Conservation (phyloP, 2,888 invertebrate species). For the Eupeodes latifasciatus region DNA sequence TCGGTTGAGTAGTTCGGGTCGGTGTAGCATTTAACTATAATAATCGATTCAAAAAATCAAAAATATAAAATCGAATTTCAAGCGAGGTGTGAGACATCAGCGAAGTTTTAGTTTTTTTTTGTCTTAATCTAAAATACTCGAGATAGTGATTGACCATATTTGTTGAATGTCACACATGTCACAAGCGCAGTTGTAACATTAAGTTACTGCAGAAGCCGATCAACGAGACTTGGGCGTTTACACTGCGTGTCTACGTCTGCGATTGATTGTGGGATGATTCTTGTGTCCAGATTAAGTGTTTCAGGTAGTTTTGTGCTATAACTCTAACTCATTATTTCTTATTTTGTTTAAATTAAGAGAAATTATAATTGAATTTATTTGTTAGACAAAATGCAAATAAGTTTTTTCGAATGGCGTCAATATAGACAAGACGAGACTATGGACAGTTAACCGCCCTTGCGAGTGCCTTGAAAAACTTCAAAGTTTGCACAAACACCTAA, state of each 20-base stretch:
- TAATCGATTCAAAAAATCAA: slow-evolving; percentile 20
- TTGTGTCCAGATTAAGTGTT: slow-evolving; percentile 69
- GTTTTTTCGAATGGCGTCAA: slow-evolving; percentile 39
- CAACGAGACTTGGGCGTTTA: slow-evolving; percentile 43
- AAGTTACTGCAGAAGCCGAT: no score
- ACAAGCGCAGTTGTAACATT: slow-evolving; percentile 43
- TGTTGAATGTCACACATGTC: slow-evolving; percentile 65
- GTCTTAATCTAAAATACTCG: slow-evolving; percentile 1
- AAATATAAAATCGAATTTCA: slow-evolving; percentile 40
- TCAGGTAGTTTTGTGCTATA: slow-evolving; percentile 65
- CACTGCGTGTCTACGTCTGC: not conserved
- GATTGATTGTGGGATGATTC: slow-evolving; percentile 64
- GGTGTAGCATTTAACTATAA: slow-evolving; percentile 14
- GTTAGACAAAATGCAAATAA: slow-evolving; percentile 50
- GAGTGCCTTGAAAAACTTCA: not conserved
- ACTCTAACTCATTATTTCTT: slow-evolving; percentile 15
- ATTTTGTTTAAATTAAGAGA: slow-evolving; percentile 16
- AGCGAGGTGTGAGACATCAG: slow-evolving; percentile 57
- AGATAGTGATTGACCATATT: slow-evolving; percentile 56
- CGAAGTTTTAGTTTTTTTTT: slow-evolving; percentile 36
- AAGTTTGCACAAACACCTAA: slow-evolving; percentile 9
- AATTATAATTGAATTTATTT: slow-evolving; percentile 59
- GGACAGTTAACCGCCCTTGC: slow-evolving; percentile 65
- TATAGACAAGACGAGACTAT: slow-evolving; percentile 50
- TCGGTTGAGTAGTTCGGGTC: slow-evolving; percentile 19